Evolutionary conservation across 2,797 vertebrate species (phyloP), one percentile per base, ranked within the genome.

Genomic region (Triplophysa yarkandensis): DNA sequence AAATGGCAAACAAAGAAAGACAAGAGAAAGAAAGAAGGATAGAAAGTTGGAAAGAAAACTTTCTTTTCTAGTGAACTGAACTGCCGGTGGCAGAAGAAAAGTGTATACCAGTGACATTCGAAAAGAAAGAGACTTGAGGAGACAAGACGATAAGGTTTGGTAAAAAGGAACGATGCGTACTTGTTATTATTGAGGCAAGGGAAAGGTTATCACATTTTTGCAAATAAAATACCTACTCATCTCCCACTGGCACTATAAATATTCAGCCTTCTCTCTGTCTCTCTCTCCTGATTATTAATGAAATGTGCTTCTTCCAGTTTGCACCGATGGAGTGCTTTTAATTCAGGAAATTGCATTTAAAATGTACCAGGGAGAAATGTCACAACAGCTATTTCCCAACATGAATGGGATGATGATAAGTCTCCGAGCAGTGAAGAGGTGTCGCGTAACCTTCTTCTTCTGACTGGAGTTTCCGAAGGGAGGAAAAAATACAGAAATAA

Each of bases 271-370:
- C 4, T 58, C 44, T 67, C 39, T 67, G 7, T 62, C 23, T 48
- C 19, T 62, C 34, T 73, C 54, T 34, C n/a, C 23, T 6, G 32
- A 55, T 10, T 43, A 52, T 57, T 60, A 70, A 74, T 62, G 54
- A 77, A 79, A 74, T 52, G 32, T 71, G 69, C 14, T 62, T 25
- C 34, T 76, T 76, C 0, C 4, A 19, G 27, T 60, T 78, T 48
- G 34, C 36, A 65, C 43, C 48, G 61, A 76, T 68, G 60, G 64
- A 77, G 71, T 70, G 77, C 46, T 67, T 77, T 78, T 71, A 81
- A 79, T 81, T 76, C 60, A 57, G 54, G 46, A 76, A 74, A 77
- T 39, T 74, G 39, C 60, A 63, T 81, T 77, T 74, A 46, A 65
- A 73, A 66, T 67, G 71, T 74, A 36, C 27, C 44, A 25, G 44